phyloP scores from a whole-genome alignment of 2,113 vertebrate species.

The Callipepla squamata region DNA sequence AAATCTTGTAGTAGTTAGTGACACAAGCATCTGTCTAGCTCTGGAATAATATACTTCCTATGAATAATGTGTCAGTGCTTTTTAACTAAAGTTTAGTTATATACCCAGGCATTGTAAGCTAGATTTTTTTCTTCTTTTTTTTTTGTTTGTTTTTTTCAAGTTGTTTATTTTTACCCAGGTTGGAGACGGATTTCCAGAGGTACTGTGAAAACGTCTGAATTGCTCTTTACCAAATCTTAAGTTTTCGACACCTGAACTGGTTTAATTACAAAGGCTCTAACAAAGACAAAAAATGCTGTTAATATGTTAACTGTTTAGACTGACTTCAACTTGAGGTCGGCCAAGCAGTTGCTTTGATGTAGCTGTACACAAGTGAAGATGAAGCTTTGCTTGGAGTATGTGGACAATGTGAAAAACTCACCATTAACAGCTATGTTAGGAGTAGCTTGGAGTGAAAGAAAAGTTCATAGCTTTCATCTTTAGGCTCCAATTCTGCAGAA shows the following conservation, averaged over 20 bases:
- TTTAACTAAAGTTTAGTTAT: neutral
- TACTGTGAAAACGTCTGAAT: neutral
- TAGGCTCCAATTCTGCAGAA: neutral
- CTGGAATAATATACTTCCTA: neutral
- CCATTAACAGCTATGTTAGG: fast-evolving
- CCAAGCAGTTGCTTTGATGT: neutral
- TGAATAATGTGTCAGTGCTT: neutral
- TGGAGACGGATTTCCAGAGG: neutral
- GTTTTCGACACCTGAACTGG: neutral
- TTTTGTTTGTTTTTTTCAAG: neutral
- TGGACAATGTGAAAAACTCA: neutral
- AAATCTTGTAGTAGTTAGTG: neutral
- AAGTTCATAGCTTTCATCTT: neutral
- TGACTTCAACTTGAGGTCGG: neutral
- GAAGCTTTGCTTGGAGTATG: fast-evolving
- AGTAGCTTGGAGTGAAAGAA: neutral
- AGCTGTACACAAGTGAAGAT: neutral
- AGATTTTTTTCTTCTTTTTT: neutral
- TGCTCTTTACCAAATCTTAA: neutral
- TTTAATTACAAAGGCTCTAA: neutral
- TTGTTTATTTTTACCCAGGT: neutral
- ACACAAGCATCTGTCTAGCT: neutral
- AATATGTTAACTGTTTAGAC: neutral
- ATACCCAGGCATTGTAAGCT: neutral
- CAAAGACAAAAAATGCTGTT: neutral